These are phyloP conservation scores for Cataglyphis altisquamis DNA, from an alignment of 2,888 invertebrate genomes.

Conservation along the genomic window DNA sequence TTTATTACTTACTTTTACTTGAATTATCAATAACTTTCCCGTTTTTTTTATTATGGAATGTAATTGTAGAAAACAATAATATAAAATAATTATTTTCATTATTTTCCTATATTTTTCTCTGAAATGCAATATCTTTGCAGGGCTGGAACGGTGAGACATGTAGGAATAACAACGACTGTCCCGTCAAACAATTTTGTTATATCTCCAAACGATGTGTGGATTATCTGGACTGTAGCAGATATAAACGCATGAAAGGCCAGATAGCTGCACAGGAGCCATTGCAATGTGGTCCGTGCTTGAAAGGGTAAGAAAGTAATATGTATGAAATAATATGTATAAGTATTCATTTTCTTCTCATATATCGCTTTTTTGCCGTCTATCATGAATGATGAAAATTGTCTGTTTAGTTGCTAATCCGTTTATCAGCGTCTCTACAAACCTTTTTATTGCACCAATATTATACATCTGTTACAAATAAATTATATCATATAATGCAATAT, in stretches of 20 bases:
- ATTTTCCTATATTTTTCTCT: not conserved
- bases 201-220: not conserved
- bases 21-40: not conserved
- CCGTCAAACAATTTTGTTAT: not conserved
- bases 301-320: slow-evolving; percentile 10
- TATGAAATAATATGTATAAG: too few relatives aligned
- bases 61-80: not conserved
- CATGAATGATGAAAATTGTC: not conserved
- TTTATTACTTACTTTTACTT: not conserved
- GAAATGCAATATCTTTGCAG: not conserved
- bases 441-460: not conserved
- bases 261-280: too few relatives aligned
- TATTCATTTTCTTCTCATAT: not conserved
- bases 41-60: not conserved
- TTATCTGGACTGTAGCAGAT: not conserved
- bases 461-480: not conserved
- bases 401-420: not conserved
- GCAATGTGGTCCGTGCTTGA: slow-evolving; percentile 13
- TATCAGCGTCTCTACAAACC: not conserved
- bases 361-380: not conserved
- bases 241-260: not conserved
- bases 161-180: not conserved
- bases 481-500: not conserved
- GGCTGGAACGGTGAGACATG: not conserved
- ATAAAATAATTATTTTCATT: not conserved